A percentile compares a stretch with the other conserved stretches of the same genome.
Evolutionary conservation across 53 echinoderm and acorn worm genomes (phyloP).

Genomic region (Hippasteria phrygiana): DNA sequence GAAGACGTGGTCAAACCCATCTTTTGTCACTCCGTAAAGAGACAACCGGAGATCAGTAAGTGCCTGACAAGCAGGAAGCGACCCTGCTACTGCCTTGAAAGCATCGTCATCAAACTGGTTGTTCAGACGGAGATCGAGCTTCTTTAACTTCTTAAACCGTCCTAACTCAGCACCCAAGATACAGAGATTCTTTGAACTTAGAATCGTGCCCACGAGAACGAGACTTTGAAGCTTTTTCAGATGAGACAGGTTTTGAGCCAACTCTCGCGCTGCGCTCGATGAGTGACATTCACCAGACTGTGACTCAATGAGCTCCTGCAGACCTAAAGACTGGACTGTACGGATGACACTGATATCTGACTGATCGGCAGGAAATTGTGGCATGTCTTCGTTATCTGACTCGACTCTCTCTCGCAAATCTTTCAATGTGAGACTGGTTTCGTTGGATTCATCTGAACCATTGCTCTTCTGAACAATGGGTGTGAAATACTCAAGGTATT

Average conservation of each 20-base stretch:
- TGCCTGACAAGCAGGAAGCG: not conserved
- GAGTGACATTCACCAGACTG: slow-evolving; percentile 13
- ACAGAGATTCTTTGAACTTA: slow-evolving; percentile 6
- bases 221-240: not conserved
- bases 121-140: slow-evolving; percentile 48
- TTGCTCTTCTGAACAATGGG: too few relatives aligned
- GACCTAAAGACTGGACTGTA: slow-evolving; percentile 1
- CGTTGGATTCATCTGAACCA: too few relatives aligned
- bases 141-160: not conserved
- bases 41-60: slow-evolving; percentile 13
- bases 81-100: not conserved
- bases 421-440: too few relatives aligned
- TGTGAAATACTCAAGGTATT: too few relatives aligned
- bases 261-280: not conserved
- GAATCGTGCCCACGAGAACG: slow-evolving; percentile 20
- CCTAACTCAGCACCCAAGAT: not conserved
- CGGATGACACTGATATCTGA: slow-evolving; percentile 8
- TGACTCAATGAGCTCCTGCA: not conserved
- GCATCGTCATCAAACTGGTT: slow-evolving; percentile 8
- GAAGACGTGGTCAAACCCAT: not conserved
- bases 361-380: not conserved
- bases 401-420: not conserved
- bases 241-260: not conserved
- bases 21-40: not conserved
- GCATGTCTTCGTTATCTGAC: not conserved